Conservation (phyloP, 1,140 invertebrate genomes). For the Meloidogyne exigua region DNA sequence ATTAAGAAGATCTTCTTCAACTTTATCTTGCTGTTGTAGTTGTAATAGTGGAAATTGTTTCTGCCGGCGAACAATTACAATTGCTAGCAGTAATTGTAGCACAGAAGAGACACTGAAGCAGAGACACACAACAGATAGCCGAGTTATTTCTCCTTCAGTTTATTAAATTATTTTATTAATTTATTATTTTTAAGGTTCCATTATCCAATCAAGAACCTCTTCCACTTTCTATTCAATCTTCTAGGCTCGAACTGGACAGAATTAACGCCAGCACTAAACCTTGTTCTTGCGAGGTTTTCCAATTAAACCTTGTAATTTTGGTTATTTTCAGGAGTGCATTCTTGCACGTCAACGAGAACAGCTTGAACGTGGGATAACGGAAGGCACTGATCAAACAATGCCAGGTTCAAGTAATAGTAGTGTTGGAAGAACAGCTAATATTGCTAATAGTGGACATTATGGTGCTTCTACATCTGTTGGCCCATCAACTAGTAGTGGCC, state of each 20-base stretch:
- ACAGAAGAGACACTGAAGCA: not conserved
- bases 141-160: not conserved
- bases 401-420: not conserved
- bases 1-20: not conserved
- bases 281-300: slow-evolving; percentile 12
- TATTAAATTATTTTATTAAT: not conserved
- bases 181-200: not conserved
- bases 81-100: not conserved
- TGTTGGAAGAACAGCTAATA: not conserved
- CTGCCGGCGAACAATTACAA: not conserved
- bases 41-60: not conserved
- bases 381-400: not conserved
- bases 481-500: slow-evolving; percentile 13
- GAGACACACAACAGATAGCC: not conserved
- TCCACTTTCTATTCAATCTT: not conserved
- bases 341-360: slow-evolving; percentile 12
- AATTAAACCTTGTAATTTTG: no score
- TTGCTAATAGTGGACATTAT: not conserved
- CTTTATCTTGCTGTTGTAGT: not conserved
- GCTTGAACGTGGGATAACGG: not conserved
- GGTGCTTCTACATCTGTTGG: slow-evolving; percentile 14
- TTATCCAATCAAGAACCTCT: not conserved
- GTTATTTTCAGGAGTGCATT: slow-evolving; percentile 3
- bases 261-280: slow-evolving; percentile 8
- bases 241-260: slow-evolving; percentile 17